Percentiles rank a stretch among this genome's conserved stretches.
Evolutionary conservation across 2,888 invertebrate genomes (phyloP).

Genomic region (Carterocephalus palaemon): DNA sequence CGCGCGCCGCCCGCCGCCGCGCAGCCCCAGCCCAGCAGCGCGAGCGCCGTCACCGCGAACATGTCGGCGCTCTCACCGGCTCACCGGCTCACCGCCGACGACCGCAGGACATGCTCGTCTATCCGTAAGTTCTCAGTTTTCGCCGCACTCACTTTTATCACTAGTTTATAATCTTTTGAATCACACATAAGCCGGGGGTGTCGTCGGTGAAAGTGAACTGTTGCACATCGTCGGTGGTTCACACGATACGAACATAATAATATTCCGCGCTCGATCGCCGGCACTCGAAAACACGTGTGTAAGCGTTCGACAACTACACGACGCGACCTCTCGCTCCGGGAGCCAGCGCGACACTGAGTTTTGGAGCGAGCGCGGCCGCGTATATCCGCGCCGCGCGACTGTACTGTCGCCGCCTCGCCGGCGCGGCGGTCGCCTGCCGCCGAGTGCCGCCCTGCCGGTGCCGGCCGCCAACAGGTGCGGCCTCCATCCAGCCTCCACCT

Average conservation of each 20-base stretch:
- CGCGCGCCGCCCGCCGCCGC: slow-evolving; percentile 41
- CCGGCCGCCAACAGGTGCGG: slow-evolving; percentile 40
- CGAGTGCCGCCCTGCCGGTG: slow-evolving; percentile 77
- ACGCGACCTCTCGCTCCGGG: slow-evolving; percentile 45
- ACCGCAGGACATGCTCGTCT: slow-evolving; percentile 28
- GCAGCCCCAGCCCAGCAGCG: slow-evolving; percentile 31
- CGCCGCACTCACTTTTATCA: slow-evolving; percentile 1
- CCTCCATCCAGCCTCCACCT: slow-evolving; percentile 34
- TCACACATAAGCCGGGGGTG: background rate
- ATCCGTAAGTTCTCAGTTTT: slow-evolving; percentile 9
- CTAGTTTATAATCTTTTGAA: no score
- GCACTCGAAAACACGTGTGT: slow-evolving; percentile 49
- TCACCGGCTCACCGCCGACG: slow-evolving; percentile 44
- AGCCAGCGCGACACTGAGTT: slow-evolving; percentile 36
- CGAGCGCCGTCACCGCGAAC: slow-evolving; percentile 32
- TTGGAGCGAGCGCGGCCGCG: slow-evolving; percentile 68
- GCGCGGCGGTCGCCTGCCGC: slow-evolving; percentile 79
- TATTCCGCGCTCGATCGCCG: slow-evolving; percentile 28
- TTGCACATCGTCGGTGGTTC: slow-evolving; percentile 4
- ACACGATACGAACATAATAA: slow-evolving; percentile 28
- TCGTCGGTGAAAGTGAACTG: background rate
- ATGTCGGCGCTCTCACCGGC: slow-evolving; percentile 32
- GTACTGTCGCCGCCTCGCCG: slow-evolving; percentile 73
- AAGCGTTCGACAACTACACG: slow-evolving; percentile 8
- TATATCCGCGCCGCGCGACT: slow-evolving; percentile 64